These are phyloP conservation scores for Pseudois nayaur DNA, from an alignment of 2,113 vertebrate genomes.

Conservation along the genomic window DNA sequence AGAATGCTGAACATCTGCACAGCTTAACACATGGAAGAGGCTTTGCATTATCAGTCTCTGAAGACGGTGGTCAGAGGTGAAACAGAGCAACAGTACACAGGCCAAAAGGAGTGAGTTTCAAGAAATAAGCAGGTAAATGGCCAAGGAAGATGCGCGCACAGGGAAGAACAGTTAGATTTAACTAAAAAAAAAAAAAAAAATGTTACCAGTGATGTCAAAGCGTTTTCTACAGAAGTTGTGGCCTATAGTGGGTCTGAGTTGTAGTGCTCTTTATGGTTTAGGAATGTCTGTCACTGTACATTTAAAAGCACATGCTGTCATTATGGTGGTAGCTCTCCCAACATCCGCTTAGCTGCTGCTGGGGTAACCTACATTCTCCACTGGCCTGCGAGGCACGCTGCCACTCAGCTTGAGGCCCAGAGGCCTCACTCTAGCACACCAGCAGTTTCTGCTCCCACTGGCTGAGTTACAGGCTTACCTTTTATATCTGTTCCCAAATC, in stretches of 20 bases:
- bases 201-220: neutral
- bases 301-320: neutral
- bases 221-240: neutral
- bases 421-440: fast-evolving
- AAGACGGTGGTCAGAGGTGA: neutral
- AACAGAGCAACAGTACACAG: neutral
- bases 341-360: neutral
- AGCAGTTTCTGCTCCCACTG: neutral
- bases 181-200: neutral
- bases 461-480: neutral
- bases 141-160: neutral
- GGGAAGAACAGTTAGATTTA: neutral
- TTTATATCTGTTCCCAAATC: neutral
- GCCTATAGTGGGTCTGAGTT: neutral
- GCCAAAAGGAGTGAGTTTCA: neutral
- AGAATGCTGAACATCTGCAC: neutral
- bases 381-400: fast-evolving
- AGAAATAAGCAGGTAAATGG: neutral
- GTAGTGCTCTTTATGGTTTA: neutral
- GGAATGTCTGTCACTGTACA: neutral
- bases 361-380: neutral
- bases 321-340: neutral
- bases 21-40: neutral
- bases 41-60: neutral
- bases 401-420: neutral